Conservation (phyloP, 2,888 invertebrate genomes). For the Dasypogon diadema region DNA sequence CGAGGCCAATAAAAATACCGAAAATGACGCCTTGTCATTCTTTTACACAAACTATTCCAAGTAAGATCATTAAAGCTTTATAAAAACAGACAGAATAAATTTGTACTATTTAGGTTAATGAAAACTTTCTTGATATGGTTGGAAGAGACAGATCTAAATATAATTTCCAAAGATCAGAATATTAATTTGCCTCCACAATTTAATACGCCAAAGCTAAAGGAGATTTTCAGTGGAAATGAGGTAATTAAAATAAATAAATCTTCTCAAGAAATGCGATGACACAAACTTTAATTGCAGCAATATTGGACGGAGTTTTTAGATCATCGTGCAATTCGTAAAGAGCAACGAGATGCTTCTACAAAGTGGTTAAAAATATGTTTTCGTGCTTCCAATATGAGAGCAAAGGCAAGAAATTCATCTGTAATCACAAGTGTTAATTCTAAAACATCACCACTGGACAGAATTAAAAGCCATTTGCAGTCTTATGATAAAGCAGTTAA, state of each 20-base stretch:
- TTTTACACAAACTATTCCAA: slow-evolving; percentile 67
- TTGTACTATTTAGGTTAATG: slow-evolving; percentile 69
- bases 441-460: slow-evolving; percentile 69
- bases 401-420: background rate
- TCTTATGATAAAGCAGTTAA: slow-evolving; percentile 75
- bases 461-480: slow-evolving; percentile 73
- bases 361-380: slow-evolving; percentile 72
- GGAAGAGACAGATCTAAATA: slow-evolving; percentile 81
- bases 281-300: slow-evolving; percentile 62
- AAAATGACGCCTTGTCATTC: slow-evolving; percentile 63
- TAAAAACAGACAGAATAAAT: background rate
- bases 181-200: slow-evolving; percentile 79
- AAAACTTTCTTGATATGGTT: slow-evolving; percentile 80
- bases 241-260: slow-evolving; percentile 63
- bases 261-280: slow-evolving; percentile 1
- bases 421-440: slow-evolving; percentile 11
- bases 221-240: slow-evolving; percentile 73
- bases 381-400: slow-evolving; percentile 58
- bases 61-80: slow-evolving; percentile 58
- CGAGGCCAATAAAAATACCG: slow-evolving; percentile 68
- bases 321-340: slow-evolving; percentile 71
- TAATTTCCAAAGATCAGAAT: slow-evolving; percentile 65
- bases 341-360: slow-evolving; percentile 70
- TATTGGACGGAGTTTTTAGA: slow-evolving; percentile 79
- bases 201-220: slow-evolving; percentile 74